Conservation (phyloP, 2,113 vertebrate genomes). For the Nothobranchius kuhntae region DNA sequence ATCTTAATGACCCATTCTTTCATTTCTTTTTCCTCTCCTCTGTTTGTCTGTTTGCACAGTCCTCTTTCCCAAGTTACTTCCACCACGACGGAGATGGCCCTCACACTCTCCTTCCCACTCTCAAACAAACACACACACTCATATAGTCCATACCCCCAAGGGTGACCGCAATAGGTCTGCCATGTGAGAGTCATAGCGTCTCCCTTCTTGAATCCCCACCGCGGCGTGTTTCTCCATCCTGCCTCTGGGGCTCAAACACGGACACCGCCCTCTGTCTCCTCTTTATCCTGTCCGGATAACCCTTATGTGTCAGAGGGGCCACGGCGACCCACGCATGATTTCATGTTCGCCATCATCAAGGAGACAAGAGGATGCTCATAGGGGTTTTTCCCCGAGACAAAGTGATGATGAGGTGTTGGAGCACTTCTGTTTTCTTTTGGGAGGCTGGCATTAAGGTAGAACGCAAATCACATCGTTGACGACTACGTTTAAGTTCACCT, state of each 20-base stretch:
- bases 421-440: conserved; percentile 9
- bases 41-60: conserved; percentile 43
- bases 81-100: conserved; percentile 62
- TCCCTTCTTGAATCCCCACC: conserved; percentile 54
- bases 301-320: conserved; percentile 53
- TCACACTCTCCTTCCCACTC: conserved; percentile 51
- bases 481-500: conserved; percentile 12
- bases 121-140: conserved; percentile 50
- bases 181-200: conserved; percentile 53
- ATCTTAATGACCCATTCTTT: conserved; percentile 50
- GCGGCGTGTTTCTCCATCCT: conserved; percentile 57
- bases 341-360: conserved; percentile 38
- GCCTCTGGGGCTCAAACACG: conserved; percentile 62
- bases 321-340: conserved; percentile 45
- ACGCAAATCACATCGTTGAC: conserved; percentile 16
- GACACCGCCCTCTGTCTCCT: conserved; percentile 46
- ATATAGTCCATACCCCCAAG: conserved; percentile 54
- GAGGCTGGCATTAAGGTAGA: conserved; percentile 31
- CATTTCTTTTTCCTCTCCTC: conserved; percentile 32
- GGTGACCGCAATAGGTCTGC: conserved; percentile 54
- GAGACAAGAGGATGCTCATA: conserved; percentile 26
- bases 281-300: conserved; percentile 49
- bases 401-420: conserved; percentile 62
- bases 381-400: conserved; percentile 33
- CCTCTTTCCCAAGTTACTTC: conserved; percentile 67